A percentile compares a stretch with the other conserved stretches of the same genome.
Conservation (phyloP, 2,888 invertebrate genomes). For the Dexiosoma caninum region DNA sequence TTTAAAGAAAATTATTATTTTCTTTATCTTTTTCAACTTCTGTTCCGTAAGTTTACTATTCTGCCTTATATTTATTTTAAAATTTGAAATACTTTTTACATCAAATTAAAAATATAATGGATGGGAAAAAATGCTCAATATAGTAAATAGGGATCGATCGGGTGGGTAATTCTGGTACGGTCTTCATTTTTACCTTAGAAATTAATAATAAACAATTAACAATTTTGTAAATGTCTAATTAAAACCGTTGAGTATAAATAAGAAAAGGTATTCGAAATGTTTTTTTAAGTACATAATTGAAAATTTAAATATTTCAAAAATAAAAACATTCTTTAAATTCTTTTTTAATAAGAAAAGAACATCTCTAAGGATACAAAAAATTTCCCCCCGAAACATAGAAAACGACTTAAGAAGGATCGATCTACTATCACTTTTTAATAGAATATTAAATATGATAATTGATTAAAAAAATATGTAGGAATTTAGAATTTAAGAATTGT, state of each 20-base stretch:
- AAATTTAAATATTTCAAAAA: not conserved
- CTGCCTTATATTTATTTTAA: too few relatives aligned
- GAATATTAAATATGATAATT: conserved; percentile 43
- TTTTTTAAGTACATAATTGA: too few relatives aligned
- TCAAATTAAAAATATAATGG: too few relatives aligned
- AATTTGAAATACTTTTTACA: too few relatives aligned
- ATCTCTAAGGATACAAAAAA: conserved; percentile 19
- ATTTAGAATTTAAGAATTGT: not conserved
- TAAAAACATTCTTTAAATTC: conserved; percentile 48
- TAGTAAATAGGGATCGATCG: too few relatives aligned
- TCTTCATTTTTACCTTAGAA: not conserved
- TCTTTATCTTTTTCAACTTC: too few relatives aligned
- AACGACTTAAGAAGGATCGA: conserved; percentile 2
- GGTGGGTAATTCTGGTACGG: not conserved
- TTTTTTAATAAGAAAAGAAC: conserved; percentile 35
- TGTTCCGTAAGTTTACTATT: too few relatives aligned
- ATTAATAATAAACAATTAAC: not conserved
- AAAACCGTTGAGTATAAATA: too few relatives aligned
- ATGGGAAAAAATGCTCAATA: too few relatives aligned
- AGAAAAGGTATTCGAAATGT: conserved; percentile 6
- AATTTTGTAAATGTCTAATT: not conserved
- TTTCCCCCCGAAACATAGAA: not conserved
- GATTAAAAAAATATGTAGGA: not conserved
- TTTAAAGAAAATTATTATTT: too few relatives aligned
- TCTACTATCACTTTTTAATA: conserved; percentile 51